Conservation (phyloP, 1,140 invertebrate genomes). For the Mamestra configurata region DNA sequence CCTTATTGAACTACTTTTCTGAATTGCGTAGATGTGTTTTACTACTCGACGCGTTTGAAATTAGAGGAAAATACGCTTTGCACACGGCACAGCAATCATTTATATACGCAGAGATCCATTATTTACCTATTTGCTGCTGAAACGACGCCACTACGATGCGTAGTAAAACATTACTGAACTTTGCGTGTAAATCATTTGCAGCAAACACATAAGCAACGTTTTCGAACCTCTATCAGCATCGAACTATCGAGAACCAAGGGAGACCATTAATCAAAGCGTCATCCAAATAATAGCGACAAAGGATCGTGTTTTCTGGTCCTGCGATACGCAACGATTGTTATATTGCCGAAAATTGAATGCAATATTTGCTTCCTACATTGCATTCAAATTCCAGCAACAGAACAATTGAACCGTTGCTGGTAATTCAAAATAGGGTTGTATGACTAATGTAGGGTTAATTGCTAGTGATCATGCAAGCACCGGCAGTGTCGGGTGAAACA, state of each 20-base stretch:
- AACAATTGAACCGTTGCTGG: no score
- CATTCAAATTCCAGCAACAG: no score
- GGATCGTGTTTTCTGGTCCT: conserved; percentile 8
- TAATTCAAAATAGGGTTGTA: background rate
- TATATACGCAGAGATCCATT: background rate
- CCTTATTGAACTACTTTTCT: background rate
- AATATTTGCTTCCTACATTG: no score
- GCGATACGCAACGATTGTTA: conserved; percentile 1
- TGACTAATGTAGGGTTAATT: background rate
- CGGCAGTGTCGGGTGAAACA: background rate
- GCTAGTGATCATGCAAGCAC: conserved; percentile 7
- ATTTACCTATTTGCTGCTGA: background rate
- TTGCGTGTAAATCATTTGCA: background rate
- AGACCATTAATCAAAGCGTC: conserved; percentile 21
- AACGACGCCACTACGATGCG: background rate
- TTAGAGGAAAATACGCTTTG: background rate
- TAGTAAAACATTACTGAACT: background rate
- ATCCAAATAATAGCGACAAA: background rate
- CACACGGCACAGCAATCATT: background rate
- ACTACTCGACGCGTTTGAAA: background rate
- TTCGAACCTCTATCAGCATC: background rate
- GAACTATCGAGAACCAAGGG: background rate
- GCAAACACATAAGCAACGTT: conserved; percentile 9
- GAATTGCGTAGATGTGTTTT: background rate
- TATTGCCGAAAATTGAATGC: background rate